Evolutionary conservation across 2,113 vertebrate species (phyloP), one percentile per base, ranked within the genome.

Genomic region (Nannobrachium achirus): DNA sequence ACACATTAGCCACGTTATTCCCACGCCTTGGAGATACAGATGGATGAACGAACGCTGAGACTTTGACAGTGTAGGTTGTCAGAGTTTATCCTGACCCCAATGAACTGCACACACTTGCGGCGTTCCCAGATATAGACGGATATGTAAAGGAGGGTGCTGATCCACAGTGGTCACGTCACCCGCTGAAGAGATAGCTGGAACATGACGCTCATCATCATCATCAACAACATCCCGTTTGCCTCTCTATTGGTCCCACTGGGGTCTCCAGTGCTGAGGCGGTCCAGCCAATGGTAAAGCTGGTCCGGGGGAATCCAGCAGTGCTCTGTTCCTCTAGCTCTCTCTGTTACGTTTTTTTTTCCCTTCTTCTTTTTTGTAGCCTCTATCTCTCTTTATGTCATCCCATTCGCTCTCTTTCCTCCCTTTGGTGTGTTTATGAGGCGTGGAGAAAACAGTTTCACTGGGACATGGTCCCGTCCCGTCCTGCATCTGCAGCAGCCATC

Each of bases 401-500:
- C 42, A 33, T 33, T 33, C 53, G 20, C 51, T 56, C 38, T 19
- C 48, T 55, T 55, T 53, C 72, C 75, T 61, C 63, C 59, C 46
- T 46, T 61, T 6, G 15, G 46, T 48, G 67, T 19, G 25, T 78
- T 78, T 81, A 82, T 72, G 71, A 86, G 71, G 50, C 78, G 57
- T 39, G 16, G 57, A 71, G 73, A 51, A 63, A 51, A 33, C 8
- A 2, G 61, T 18, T 51, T 50, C 25, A 51, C 14, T 40, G 61
- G 61, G 25, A 80, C 42, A 9, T 14, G 38, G 73, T 66, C 25
- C 25, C 25, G 20, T 33, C 25, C 25, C 25, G 25, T 33, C 58
- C 61, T 51, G 65, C 81, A 81, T 86, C 80, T 85, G 88, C 50
- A 18, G 57, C 69, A 38, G 71, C 68, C 68, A 81, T 86, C 73